Evolutionary conservation across 2,888 invertebrate genomes (phyloP).

Genomic region (Orthonychiurus folsomi): DNA sequence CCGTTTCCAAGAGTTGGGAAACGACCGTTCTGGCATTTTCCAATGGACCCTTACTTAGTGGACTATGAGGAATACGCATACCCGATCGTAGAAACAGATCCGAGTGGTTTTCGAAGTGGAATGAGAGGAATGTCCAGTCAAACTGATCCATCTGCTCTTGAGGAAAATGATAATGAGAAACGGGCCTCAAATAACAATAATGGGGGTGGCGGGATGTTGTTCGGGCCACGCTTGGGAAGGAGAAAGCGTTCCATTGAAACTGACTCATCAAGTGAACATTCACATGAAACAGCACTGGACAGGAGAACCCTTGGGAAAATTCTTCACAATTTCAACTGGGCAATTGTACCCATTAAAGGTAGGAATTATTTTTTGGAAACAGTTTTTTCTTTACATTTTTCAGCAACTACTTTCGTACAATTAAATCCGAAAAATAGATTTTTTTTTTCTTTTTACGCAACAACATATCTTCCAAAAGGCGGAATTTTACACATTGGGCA

Average conservation of each 20-base stretch:
- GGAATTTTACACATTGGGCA: too few species aligned
- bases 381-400: too few species aligned
- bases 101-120: slow-evolving; percentile 9
- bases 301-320: slow-evolving; percentile 36
- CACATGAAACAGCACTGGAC: slow-evolving; percentile 20
- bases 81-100: slow-evolving; percentile 13
- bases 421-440: too few species aligned
- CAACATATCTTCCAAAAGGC: too few species aligned
- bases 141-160: slow-evolving; percentile 10
- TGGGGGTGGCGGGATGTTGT: slow-evolving; percentile 51
- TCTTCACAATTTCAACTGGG: slow-evolving; percentile 38
- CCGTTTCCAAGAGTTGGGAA: slow-evolving; percentile 41
- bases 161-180: slow-evolving; percentile 32
- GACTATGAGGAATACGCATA: slow-evolving; percentile 29
- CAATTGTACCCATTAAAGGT: slow-evolving; percentile 38
- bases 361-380: neutral
- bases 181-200: slow-evolving; percentile 22
- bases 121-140: slow-evolving; percentile 3
- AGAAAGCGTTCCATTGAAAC: slow-evolving; percentile 31
- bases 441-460: too few species aligned
- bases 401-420: too few species aligned
- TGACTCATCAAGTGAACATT: slow-evolving; percentile 21
- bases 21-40: slow-evolving; percentile 31
- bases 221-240: slow-evolving; percentile 58
- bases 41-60: slow-evolving; percentile 27